Evolutionary conservation across 1,140 invertebrate species (phyloP).

Genomic region (Aradophagus sp.): DNA sequence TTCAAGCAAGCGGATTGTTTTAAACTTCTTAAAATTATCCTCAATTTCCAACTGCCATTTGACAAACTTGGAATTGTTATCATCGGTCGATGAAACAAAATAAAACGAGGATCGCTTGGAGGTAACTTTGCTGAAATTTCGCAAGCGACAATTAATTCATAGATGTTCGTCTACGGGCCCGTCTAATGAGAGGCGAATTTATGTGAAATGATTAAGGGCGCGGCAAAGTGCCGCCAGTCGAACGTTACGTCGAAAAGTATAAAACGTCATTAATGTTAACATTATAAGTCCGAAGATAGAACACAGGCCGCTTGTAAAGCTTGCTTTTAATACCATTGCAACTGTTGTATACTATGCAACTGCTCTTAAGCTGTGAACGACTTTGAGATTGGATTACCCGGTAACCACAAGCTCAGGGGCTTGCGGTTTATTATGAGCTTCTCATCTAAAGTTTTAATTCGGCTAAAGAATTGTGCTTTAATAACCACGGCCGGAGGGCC

Average conservation of each 20-base stretch:
- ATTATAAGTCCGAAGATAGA: conserved; percentile 44
- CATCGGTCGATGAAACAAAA: no score
- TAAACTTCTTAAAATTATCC: no score
- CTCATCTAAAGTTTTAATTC: conserved; percentile 52
- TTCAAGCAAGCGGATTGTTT: no score
- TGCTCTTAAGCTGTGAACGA: conserved; percentile 45
- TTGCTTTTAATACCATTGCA: conserved; percentile 43
- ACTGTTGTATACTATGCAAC: conserved; percentile 44
- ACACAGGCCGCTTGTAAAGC: conserved; percentile 39
- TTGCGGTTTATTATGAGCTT: conserved; percentile 51
- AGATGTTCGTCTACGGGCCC: neutral
- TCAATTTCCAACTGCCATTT: no score
- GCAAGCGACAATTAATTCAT: conserved; percentile 9
- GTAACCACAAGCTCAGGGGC: conserved; percentile 30
- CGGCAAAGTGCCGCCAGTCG: conserved; percentile 12
- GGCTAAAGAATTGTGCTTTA: conserved; percentile 41
- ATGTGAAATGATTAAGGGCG: conserved; percentile 28
- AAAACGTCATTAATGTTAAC: conserved; percentile 43
- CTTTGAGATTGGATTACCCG: conserved; percentile 46
- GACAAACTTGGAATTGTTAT: no score
- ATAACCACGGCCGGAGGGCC: conserved; percentile 12
- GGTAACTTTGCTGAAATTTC: no score
- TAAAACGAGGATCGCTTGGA: no score
- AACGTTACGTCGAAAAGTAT: conserved; percentile 38
- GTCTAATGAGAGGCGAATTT: conserved; percentile 15